Base-by-base conservation (phyloP, 2,113 vertebrate species). In the Platichthys flesus region DNA sequence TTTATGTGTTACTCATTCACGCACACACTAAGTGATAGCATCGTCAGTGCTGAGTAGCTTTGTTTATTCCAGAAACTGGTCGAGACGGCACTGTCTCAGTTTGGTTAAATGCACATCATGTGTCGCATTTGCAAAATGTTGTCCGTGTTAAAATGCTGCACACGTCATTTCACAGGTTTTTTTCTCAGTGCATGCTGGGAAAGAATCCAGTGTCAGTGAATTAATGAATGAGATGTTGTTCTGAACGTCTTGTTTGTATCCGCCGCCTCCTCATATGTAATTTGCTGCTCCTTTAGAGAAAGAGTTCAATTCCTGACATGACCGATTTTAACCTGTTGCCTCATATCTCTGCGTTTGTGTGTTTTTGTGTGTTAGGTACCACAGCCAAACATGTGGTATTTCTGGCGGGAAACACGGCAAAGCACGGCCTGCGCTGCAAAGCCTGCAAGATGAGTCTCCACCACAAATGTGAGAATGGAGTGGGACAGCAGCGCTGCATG, bases 371-470 rank as follows among this genome's bases (percentile, higher is more conserved):
- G 31, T 81, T 86, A 95, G 94, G 94, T 79, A 93, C 93, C 58
- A 95, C 94, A 23, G 92, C 94, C 90, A 99, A 99, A 82, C 96
- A 97, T 0, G 97, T 93, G 88, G 0, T 95, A 55, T 90, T 20
- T 85, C 90, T 91, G 84, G 90, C 96, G 88, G 97, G 97, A 83
- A 96, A 94, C 70, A 97, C 95, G 0, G 94, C 96, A 3, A 98
- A 98, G 80, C 96, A 98, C 0, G 98, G 98, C 21, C 95, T 99
- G 59, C 97, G 98, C 77, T 99, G 98, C 69, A 99, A 98, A 93
- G 97, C 97, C 79, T 99, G 98, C 84, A 99, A 99, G 91, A 98
- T 99, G 98, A 98, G 97, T 91, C 95, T 99, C 88, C 98, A 99
- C 83, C 97, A 99, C 92, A 99, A 97, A 90, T 99, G 98, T 82